A percentile compares a stretch with the other conserved stretches of the same genome.
Conservation (phyloP, 1,140 invertebrate genomes). For the Drosophila takahashii region DNA sequence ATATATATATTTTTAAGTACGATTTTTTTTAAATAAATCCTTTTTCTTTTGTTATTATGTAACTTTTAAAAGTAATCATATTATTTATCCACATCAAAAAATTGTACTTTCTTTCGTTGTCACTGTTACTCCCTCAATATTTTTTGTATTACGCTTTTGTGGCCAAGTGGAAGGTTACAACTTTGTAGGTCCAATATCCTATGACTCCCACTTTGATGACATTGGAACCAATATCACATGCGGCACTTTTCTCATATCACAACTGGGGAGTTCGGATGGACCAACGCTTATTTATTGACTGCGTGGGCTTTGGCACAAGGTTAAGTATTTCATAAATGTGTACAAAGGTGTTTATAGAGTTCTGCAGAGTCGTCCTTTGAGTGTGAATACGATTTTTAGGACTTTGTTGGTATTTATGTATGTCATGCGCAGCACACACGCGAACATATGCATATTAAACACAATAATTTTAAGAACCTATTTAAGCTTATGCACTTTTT, state of each 20-base stretch:
- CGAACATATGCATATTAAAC: slow-evolving; percentile 12
- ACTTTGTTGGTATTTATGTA: slow-evolving; percentile 8
- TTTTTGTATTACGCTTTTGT: not conserved
- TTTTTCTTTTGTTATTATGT: not conserved
- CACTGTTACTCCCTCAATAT: not conserved
- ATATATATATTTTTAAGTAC: not conserved
- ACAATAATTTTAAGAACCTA: not conserved
- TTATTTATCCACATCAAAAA: not conserved
- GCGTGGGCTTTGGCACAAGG: not conserved
- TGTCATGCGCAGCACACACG: slow-evolving; percentile 7
- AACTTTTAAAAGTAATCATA: not conserved
- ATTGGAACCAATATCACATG: not conserved
- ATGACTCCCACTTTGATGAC: not conserved
- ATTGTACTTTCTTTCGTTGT: not conserved
- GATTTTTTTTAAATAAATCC: not conserved
- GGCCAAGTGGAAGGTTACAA: not conserved
- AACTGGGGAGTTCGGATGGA: not conserved
- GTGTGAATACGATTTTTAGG: not conserved
- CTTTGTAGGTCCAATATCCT: not conserved
- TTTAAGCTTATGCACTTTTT: not conserved
- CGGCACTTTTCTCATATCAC: not conserved
- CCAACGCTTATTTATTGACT: not conserved
- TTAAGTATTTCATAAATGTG: not conserved
- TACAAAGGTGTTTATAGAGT: slow-evolving; percentile 6
- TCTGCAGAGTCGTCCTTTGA: not conserved